A percentile compares a stretch with the other conserved stretches of the same genome.
Evolutionary conservation across 2,797 vertebrate species (phyloP).

Genomic region (Psittacula echo): DNA sequence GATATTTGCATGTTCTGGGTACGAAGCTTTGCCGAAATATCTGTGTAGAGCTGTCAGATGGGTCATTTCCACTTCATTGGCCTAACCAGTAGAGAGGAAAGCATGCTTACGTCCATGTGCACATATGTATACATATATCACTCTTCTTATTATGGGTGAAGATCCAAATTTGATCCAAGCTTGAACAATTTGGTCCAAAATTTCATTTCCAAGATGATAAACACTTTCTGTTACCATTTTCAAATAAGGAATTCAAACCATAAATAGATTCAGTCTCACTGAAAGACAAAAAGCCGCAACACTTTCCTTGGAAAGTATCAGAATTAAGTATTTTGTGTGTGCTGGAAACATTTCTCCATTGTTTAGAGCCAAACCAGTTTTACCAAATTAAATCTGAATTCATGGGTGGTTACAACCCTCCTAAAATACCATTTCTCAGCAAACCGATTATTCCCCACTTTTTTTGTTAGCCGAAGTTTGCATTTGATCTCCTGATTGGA

Average conservation of each 20-base stretch:
- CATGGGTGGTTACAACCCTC: not conserved
- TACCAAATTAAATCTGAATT: not conserved
- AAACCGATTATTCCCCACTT: not conserved
- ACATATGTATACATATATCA: not conserved
- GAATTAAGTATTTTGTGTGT: not conserved
- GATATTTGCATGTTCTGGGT: not conserved
- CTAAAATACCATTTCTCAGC: not conserved
- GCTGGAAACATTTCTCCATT: not conserved
- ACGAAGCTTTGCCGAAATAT: conserved; percentile 1
- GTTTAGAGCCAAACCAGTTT: not conserved
- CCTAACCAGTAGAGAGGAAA: conserved; percentile 32
- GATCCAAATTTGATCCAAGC: not conserved
- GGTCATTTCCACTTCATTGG: conserved; percentile 19
- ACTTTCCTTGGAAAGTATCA: not conserved
- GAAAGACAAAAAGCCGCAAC: not conserved
- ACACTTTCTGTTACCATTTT: not conserved
- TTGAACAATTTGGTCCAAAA: not conserved
- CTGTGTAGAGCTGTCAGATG: conserved; percentile 9
- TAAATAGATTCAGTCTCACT: not conserved
- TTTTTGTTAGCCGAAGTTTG: not conserved
- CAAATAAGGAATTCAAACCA: not conserved
- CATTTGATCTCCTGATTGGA: not conserved
- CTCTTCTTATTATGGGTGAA: not conserved
- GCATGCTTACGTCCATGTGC: not conserved
- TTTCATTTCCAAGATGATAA: not conserved